phyloP scores from a whole-genome alignment of 2,797 vertebrate genomes.

The Amphiprion clarkii region DNA sequence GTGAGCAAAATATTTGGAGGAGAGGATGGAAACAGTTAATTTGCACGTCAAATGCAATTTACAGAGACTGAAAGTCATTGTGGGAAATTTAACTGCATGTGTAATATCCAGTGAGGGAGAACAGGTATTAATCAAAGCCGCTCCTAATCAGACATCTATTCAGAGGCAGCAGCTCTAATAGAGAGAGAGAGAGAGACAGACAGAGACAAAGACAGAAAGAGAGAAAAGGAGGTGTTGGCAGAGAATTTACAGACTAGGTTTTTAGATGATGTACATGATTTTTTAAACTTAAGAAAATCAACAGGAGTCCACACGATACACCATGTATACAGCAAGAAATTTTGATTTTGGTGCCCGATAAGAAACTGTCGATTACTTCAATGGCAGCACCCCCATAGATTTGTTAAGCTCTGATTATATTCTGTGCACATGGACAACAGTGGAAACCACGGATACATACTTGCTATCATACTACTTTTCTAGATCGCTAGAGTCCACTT shows the following conservation, averaged over 20 bases:
- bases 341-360: too few species aligned
- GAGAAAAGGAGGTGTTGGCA: not conserved
- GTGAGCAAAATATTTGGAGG: constrained; percentile 21
- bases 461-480: too few species aligned
- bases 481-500: too few species aligned
- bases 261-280: not conserved
- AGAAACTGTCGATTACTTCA: not conserved
- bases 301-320: not conserved
- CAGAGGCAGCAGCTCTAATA: constrained; percentile 4
- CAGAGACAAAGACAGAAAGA: not conserved
- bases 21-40: constrained; percentile 17
- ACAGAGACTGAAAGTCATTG: constrained; percentile 9
- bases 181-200: not conserved
- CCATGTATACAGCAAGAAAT: too few species aligned
- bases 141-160: constrained; percentile 34
- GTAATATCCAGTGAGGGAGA: constrained; percentile 20
- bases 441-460: too few species aligned
- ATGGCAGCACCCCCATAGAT: not conserved
- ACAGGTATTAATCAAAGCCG: constrained; percentile 36
- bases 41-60: constrained; percentile 18
- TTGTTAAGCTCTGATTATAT: too few species aligned
- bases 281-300: not conserved
- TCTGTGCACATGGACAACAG: too few species aligned
- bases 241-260: not conserved
- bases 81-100: constrained; percentile 12